phyloP scores from a whole-genome alignment of 2,113 vertebrate genomes.

The Atrichornis clamosus region DNA sequence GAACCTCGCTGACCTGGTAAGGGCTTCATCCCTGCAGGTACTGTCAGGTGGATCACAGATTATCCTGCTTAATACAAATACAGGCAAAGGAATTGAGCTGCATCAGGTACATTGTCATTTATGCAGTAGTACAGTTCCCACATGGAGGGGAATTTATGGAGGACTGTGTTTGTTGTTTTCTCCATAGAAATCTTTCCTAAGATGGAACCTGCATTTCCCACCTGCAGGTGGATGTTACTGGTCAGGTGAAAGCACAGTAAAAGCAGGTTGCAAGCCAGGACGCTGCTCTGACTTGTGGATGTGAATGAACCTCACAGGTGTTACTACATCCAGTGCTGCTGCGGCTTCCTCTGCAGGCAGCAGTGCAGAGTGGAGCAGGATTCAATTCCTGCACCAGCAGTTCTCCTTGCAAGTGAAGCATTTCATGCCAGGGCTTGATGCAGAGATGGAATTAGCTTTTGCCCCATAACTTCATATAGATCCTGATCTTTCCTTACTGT shows the following conservation, averaged over 20 bases:
- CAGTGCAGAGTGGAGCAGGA: neutral
- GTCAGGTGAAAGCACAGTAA: neutral
- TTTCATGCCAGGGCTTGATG: neutral
- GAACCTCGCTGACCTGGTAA: constrained; percentile 94
- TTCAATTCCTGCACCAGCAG: neutral
- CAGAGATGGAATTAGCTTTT: neutral
- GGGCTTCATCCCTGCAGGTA: neutral
- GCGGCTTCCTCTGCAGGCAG: neutral
- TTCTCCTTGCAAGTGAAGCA: neutral
- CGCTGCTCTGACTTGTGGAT: rapidly evolving
- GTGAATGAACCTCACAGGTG: neutral
- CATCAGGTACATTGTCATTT: neutral
- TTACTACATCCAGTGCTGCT: neutral
- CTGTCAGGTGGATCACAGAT: neutral
- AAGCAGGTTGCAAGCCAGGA: neutral
- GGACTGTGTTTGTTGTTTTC: neutral
- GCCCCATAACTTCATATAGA: neutral
- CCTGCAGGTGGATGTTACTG: neutral
- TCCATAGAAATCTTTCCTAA: neutral
- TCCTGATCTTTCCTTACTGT: neutral
- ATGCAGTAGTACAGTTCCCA: neutral
- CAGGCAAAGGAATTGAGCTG: neutral
- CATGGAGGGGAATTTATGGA: neutral
- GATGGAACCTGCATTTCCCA: neutral
- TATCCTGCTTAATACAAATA: neutral